Evolutionary conservation across 2,888 invertebrate species (phyloP).

Genomic region (Lottia scabra): DNA sequence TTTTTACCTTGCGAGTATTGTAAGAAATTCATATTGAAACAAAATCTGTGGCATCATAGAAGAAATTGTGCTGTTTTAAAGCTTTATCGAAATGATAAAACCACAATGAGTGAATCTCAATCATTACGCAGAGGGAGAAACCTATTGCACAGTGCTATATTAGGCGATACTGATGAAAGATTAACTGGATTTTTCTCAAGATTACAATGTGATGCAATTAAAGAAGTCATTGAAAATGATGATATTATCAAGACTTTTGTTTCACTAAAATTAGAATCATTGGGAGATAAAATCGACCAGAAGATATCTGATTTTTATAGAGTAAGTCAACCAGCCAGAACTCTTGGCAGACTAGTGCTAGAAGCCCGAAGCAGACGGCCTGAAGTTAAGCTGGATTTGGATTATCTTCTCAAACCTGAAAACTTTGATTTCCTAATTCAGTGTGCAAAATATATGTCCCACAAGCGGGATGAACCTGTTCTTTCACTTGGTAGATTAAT

Average conservation of each 20-base stretch:
- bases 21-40: neutral
- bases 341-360: neutral
- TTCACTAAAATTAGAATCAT: neutral
- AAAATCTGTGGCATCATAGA: neutral
- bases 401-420: neutral
- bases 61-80: neutral
- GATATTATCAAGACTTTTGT: neutral
- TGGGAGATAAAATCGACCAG: neutral
- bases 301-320: neutral
- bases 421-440: neutral
- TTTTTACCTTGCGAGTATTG: neutral
- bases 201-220: neutral
- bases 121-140: neutral
- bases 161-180: neutral
- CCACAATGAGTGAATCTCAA: neutral
- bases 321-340: neutral
- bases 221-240: neutral
- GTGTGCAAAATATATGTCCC: neutral
- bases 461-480: neutral
- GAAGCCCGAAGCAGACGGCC: neutral
- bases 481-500: neutral
- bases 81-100: neutral
- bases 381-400: neutral
- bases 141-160: neutral
- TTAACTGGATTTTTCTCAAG: neutral